Evolutionary conservation across 2,888 invertebrate genomes (phyloP), one percentile per base, ranked within the genome.

Genomic region (Herminia tarsipennalis): DNA sequence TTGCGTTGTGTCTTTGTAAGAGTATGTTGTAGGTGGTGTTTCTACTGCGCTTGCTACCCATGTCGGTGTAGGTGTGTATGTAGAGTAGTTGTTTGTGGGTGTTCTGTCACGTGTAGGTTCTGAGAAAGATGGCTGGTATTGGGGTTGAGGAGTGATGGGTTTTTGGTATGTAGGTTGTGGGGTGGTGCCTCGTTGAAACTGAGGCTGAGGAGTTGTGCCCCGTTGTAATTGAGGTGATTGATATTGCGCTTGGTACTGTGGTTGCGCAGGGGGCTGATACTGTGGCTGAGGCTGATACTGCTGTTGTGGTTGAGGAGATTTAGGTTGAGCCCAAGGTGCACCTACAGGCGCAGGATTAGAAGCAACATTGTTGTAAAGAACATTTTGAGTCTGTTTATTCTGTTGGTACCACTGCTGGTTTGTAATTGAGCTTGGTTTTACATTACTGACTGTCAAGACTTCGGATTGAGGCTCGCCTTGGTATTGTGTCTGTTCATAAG

Each of bases 331-430:
- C 69, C 69, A 66, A 16, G 70, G 46, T 20, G 35, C 69, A 21
- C 49, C 32, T 10, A 38, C 25, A 32, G 42, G 69, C 49, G 50
- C 69, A 47, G 43, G 50, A 3, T 78, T 66, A 18, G 75, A 64
- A 2, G 80, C 54, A 5, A 77, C 67, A 44, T 83, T 83, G 53
- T 85, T 86, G 37, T 81, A 83, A 39, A 77, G 60, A 8, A 66
- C 58, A 48, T 84, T 84, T 42, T 86, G 84, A 39, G 83, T 81
- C 49, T 73, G 81, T 24, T 70, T 80, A 20, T 64, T 77, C 41
- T 87, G 86, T 61, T 89, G 88, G 46, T 86, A 91, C 91, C 91
- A 91, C 52, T 90, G 87, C 41, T 87, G 86, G 44, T 89, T 90
- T 5, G 83, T 85, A 16, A 91, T 87, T 6, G 76, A 74, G 58